Evolutionary conservation across 2,888 invertebrate genomes (phyloP), one percentile per base, ranked within the genome.

Genomic region (Anagyrus pseudococci): DNA sequence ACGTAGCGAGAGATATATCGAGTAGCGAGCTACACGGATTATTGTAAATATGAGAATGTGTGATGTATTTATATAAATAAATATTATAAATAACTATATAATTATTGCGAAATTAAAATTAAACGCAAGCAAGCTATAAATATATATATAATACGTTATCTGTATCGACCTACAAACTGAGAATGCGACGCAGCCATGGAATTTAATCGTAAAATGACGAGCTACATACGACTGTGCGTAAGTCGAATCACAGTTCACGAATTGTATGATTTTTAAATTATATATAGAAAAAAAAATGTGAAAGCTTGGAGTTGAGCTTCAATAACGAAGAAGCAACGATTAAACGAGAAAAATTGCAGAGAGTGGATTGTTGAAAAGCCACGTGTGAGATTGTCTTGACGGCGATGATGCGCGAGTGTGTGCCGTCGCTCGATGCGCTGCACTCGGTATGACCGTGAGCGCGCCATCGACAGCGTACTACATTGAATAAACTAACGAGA

Each of bases 11-110:
- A n/a, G n/a, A n/a, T n/a, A n/a, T n/a, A n/a, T n/a, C n/a, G n/a
- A n/a, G n/a, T n/a, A n/a, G n/a, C n/a, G n/a, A n/a, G n/a, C n/a
- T n/a, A n/a, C n/a, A n/a, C n/a, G 44, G 25, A 60, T 53, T 56
- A 58, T 68, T 71, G 71, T 71, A 70, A 66, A 69, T 71, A 71
- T 58, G 56, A 66, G 68, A 58, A 53, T 71, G 69, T 50, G 52
- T 69, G 69, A 68, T 69, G 64, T 71, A 71, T 71, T 71, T 69
- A 69, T 71, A 70, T 29, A 66, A 59, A 67, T 53, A 61, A 60
- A 66, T 65, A 65, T 67, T 63, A 66, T 61, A 53, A 63, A 68
- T 66, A 67, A 65, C 68, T 54, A 62, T 59, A 62, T 54, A 59
- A 66, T 50, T 59, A 66, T 56, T 53, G 56, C 17, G 47, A 57